Base-by-base conservation (phyloP, 2,797 vertebrate species). In the Pogonophryne albipinna region DNA sequence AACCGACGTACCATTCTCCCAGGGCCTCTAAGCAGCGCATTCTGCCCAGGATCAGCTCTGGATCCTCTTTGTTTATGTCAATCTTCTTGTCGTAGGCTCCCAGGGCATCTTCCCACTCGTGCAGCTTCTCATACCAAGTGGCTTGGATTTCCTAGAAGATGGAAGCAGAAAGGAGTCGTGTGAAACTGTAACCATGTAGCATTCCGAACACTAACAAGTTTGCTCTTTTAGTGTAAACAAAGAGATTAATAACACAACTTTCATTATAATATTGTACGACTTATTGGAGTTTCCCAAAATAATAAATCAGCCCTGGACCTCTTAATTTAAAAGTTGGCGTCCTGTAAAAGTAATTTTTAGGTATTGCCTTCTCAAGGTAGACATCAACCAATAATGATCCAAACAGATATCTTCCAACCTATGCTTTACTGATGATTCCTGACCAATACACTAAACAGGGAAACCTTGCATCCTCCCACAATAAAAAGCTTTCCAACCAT, bases 61-160 rank as follows among this genome's bases (percentile, higher is more conserved):
- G 97, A 71, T 99, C 98, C 13, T 98, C 98, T 92, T 98, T 99
- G 93, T 98, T 98, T 87, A 97, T 96, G 92, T 99, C 98, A 49
- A 99, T 97, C 88, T 99, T 99, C 92, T 99, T 99, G 87, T 99
- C 98, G 1, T 99, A 99, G 34, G 98, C 96, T 13, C 97, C 96
- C 50, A 99, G 91, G 9, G 98, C 98, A 75, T 99, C 98, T 80
- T 99, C 98, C 98, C 98, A 99, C 79, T 99, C 98, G 0, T 99
- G 98, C 1, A 99, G 95, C 66, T 99, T 99, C 93, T 99, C 98
- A 42, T 99, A 99, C 98, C 98, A 99, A 45, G 98, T 99, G 71
- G 98, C 98, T 89, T 99, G 98, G 92, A 99, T 99, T 95, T 99
- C 98, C 98, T 99, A 62, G 23, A 20, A 55, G 47, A 56, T 44